These are phyloP conservation scores for Ammodramus savannarum DNA, from an alignment of 2,113 vertebrate species.

Conservation along the genomic window DNA sequence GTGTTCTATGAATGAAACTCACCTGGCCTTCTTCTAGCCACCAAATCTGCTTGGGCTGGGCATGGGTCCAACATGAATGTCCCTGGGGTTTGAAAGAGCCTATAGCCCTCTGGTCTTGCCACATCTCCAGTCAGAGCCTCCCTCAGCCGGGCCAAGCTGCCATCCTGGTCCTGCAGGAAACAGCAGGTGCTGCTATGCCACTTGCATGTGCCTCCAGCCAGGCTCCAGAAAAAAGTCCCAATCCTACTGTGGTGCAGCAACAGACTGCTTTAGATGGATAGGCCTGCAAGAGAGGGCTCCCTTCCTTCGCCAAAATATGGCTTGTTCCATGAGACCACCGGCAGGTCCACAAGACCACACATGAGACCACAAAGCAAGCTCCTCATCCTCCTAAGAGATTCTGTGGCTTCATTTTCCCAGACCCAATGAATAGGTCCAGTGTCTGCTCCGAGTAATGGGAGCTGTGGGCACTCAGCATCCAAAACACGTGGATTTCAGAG, in stretches of 20 bases:
- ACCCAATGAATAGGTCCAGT: neutral
- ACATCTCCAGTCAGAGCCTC: neutral
- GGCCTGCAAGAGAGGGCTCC: neutral
- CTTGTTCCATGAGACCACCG: neutral
- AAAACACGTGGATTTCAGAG: neutral
- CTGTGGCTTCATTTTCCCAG: neutral
- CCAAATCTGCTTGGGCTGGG: neutral
- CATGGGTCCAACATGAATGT: neutral
- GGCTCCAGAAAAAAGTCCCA: neutral
- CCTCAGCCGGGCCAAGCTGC: neutral
- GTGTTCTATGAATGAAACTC: neutral
- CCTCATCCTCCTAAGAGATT: neutral
- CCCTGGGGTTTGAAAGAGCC: neutral
- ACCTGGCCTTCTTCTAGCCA: neutral
- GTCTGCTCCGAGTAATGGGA: neutral
- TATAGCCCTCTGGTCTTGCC: neutral
- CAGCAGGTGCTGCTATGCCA: fast-evolving
- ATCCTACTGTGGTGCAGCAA: neutral
- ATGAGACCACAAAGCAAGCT: neutral
- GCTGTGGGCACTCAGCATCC: neutral
- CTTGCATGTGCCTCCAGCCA: neutral
- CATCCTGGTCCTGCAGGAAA: neutral
- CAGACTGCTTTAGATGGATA: neutral
- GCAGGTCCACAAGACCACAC: neutral
- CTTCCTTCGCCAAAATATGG: neutral